phyloP scores from a whole-genome alignment of 2,797 vertebrate species.

The Platyrinchus mystaceus region DNA sequence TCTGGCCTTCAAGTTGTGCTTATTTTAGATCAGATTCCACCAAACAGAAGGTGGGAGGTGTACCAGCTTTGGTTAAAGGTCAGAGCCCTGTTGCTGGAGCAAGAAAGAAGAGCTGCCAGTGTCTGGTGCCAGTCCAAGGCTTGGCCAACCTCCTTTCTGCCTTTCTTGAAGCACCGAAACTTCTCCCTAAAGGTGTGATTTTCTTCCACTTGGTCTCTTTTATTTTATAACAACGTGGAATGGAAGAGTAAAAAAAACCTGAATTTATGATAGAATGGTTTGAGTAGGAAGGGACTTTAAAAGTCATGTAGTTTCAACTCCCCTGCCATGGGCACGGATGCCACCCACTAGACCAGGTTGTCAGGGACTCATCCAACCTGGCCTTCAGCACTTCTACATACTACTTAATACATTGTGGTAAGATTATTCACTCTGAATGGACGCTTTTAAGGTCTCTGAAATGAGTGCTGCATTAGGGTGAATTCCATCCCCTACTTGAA shows the following conservation, averaged over 20 bases:
- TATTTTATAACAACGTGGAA: neutral
- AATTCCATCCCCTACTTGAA: neutral
- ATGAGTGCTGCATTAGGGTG: neutral
- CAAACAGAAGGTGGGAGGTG: neutral
- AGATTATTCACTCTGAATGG: neutral
- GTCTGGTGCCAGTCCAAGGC: neutral
- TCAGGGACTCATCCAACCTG: neutral
- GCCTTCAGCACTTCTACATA: neutral
- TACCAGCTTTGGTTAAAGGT: neutral
- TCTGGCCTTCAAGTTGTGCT: neutral
- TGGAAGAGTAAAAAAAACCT: neutral
- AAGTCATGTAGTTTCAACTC: neutral
- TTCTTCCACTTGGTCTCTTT: neutral
- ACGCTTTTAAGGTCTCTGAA: neutral
- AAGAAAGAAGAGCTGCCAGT: neutral
- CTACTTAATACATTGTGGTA: neutral
- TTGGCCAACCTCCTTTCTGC: neutral
- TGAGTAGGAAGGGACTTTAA: neutral
- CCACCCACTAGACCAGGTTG: neutral
- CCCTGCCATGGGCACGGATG: neutral
- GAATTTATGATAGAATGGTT: neutral
- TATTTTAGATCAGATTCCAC: neutral
- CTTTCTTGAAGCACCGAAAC: neutral
- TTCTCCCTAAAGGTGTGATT: neutral
- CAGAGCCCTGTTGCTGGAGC: neutral